Conservation (phyloP, 2,113 vertebrate genomes). For the Oncorhynchus nerka region DNA sequence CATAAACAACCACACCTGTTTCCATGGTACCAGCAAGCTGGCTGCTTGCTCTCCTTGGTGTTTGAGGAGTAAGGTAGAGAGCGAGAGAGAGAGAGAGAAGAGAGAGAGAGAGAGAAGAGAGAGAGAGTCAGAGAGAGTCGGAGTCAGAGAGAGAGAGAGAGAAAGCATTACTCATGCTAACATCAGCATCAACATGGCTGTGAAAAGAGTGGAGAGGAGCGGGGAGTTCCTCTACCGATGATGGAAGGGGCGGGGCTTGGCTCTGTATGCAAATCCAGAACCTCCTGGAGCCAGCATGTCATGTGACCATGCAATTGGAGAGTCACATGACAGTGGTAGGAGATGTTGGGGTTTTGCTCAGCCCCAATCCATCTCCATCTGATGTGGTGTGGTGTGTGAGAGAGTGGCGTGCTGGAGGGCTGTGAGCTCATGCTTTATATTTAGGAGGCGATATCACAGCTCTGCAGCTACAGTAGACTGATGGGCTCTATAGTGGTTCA, state of each 20-base stretch:
- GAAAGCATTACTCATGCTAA: slow-evolving; percentile 55
- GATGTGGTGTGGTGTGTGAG: slow-evolving; percentile 20
- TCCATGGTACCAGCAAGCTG: slow-evolving; percentile 72
- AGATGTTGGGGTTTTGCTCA: slow-evolving; percentile 50
- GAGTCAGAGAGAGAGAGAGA: slow-evolving; percentile 6
- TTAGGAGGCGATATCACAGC: slow-evolving; percentile 75
- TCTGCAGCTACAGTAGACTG: slow-evolving; percentile 56
- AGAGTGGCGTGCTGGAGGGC: background rate
- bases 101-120: background rate
- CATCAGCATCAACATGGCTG: slow-evolving; percentile 58
- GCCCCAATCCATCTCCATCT: slow-evolving; percentile 35
- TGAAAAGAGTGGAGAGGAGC: slow-evolving; percentile 19
- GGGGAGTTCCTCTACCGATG: slow-evolving; percentile 53
- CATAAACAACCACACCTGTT: slow-evolving; percentile 82
- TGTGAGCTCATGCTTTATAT: slow-evolving; percentile 79
- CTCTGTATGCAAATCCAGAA: slow-evolving; percentile 41
- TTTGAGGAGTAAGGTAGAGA: slow-evolving; percentile 40
- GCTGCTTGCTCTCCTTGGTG: slow-evolving; percentile 55
- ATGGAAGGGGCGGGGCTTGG: slow-evolving; percentile 45
- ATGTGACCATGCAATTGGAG: slow-evolving; percentile 13
- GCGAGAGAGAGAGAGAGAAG: background rate
- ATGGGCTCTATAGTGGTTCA: no score
- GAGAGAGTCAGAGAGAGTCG: no score
- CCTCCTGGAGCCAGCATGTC: background rate
- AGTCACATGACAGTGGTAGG: slow-evolving; percentile 52